A percentile compares a stretch with the other conserved stretches of the same genome.
Conservation (phyloP, 2,797 vertebrate species). For the Xerus rutilus region DNA sequence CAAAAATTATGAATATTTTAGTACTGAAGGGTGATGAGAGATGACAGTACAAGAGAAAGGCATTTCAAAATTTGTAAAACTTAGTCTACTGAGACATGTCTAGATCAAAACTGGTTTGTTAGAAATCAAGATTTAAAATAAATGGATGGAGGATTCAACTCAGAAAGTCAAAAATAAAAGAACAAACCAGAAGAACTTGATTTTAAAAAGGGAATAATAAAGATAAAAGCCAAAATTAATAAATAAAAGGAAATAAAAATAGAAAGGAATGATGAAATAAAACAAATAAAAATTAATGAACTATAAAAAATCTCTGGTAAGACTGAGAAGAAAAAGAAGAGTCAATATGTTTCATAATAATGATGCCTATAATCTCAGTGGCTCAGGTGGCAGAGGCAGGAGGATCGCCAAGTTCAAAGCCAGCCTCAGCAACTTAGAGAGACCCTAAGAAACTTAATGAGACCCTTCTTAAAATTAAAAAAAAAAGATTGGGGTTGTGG, state of each 20-base stretch:
- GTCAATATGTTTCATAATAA: background rate
- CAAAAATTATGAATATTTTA: background rate
- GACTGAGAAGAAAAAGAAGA: background rate
- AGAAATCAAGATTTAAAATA: slow-evolving; percentile 55
- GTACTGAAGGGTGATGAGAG: background rate
- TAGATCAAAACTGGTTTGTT: slow-evolving; percentile 14
- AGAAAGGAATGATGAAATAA: slow-evolving; percentile 41
- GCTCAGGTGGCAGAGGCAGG: too few species aligned
- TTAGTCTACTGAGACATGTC: background rate
- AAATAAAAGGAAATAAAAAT: slow-evolving; percentile 57
- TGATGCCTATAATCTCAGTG: background rate
- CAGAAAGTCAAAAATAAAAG: slow-evolving; percentile 56
- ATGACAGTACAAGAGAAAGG: background rate
- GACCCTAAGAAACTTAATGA: too few species aligned
- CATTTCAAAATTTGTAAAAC: background rate
- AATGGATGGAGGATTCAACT: background rate
- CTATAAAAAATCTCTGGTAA: background rate
- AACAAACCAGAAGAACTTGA: background rate
- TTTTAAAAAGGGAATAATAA: slow-evolving; percentile 36
- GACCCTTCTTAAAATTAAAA: too few species aligned
- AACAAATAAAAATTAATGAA: background rate
- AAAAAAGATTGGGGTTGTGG: too few species aligned
- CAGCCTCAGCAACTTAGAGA: too few species aligned
- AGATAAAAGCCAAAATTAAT: slow-evolving; percentile 58
- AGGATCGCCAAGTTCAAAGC: too few species aligned